These are phyloP conservation scores for Cephus spinipes DNA, from an alignment of 2,888 invertebrate species.

Conservation along the genomic window DNA sequence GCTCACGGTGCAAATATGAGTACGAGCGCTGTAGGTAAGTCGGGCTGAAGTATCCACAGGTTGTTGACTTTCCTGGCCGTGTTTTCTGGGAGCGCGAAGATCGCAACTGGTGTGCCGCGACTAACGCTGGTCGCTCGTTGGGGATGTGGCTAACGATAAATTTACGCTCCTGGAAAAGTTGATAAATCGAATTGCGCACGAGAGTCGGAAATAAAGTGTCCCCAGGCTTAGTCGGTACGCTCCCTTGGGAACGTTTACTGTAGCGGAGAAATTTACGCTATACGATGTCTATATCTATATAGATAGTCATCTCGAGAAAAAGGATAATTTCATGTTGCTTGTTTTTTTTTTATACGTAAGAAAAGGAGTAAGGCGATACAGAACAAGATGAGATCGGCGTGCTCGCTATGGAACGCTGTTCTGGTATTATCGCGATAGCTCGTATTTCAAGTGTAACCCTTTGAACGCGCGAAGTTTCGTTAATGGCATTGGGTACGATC, in stretches of 20 bases:
- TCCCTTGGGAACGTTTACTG: background rate
- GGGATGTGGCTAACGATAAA: slow-evolving; percentile 6
- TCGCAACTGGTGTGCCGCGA: slow-evolving; percentile 41
- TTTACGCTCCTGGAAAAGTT: slow-evolving; percentile 31
- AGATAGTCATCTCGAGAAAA: background rate
- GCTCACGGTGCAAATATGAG: background rate
- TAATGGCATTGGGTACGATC: background rate
- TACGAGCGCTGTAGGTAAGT: slow-evolving; percentile 1
- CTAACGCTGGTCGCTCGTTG: background rate
- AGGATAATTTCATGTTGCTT: background rate
- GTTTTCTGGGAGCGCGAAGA: slow-evolving; percentile 41
- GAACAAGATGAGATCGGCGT: background rate
- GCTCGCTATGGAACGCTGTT: background rate
- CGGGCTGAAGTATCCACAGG: slow-evolving; percentile 55
- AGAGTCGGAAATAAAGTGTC: slow-evolving; percentile 5
- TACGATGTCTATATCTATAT: background rate
- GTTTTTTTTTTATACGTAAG: background rate
- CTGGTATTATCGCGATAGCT: background rate
- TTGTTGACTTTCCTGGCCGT: slow-evolving; percentile 56
- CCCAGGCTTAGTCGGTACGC: background rate
- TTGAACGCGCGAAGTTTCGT: background rate
- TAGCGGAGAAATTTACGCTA: background rate
- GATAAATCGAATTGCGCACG: slow-evolving; percentile 25
- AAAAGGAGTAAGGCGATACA: background rate
- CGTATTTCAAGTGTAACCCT: background rate